A percentile compares a stretch with the other conserved stretches of the same genome.
Conservation (phyloP, 2,888 invertebrate species). For the Seira musarum region DNA sequence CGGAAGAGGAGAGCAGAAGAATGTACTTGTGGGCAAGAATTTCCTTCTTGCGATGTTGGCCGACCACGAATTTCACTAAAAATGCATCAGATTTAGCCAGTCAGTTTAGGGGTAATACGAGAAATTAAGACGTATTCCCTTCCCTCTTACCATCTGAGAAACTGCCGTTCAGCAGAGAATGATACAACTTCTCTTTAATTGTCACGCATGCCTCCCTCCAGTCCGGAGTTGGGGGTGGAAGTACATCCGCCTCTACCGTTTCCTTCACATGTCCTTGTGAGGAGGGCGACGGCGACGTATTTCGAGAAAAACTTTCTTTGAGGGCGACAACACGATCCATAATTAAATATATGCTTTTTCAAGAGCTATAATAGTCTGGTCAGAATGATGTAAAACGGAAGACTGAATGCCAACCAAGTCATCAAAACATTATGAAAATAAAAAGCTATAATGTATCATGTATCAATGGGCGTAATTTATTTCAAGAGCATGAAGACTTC, state of each 20-base stretch:
- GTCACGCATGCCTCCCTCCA: slow-evolving; percentile 53
- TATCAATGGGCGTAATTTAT: too few species aligned
- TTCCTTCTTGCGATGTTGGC: slow-evolving; percentile 55
- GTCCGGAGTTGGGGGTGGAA: slow-evolving; percentile 39
- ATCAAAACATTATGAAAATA: too few species aligned
- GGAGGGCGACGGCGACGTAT: background rate
- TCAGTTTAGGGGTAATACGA: too few species aligned
- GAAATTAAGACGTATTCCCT: too few species aligned
- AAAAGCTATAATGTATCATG: too few species aligned
- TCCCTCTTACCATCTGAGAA: slow-evolving; percentile 53
- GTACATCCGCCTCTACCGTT: slow-evolving; percentile 32
- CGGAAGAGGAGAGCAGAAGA: slow-evolving; percentile 43
- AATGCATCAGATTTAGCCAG: too few species aligned
- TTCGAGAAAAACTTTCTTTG: slow-evolving; percentile 31
- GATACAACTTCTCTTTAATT: slow-evolving; percentile 57
- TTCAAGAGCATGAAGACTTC: too few species aligned
- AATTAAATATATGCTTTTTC: background rate
- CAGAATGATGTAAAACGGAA: too few species aligned
- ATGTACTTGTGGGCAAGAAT: slow-evolving; percentile 55
- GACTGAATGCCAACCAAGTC: too few species aligned
- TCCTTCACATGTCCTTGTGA: background rate
- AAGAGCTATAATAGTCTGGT: too few species aligned
- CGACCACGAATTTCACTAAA: slow-evolving; percentile 55
- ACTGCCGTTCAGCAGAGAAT: slow-evolving; percentile 49
- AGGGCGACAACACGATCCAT: slow-evolving; percentile 47